Evolutionary conservation across 2,113 vertebrate species (phyloP).

Genomic region (Sylvia atricapilla): DNA sequence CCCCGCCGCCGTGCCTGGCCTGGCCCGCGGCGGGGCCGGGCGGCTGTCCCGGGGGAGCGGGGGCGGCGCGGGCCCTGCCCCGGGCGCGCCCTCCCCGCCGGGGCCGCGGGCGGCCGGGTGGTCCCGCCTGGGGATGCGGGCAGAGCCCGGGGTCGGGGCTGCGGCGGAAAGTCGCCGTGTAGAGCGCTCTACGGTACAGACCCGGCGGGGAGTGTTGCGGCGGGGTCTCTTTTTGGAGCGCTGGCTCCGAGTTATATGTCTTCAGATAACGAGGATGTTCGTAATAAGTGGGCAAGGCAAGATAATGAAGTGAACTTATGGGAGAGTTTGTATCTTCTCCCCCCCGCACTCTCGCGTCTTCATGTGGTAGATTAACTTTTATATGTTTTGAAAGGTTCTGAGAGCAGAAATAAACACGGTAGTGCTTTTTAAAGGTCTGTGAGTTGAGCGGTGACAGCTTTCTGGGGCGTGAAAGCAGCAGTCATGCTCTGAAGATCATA

Average conservation of each 20-base stretch:
- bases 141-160: background rate
- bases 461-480: background rate
- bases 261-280: background rate
- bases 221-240: background rate
- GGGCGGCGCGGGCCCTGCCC: background rate
- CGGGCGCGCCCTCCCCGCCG: background rate
- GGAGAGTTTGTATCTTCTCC: background rate
- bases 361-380: background rate
- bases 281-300: background rate
- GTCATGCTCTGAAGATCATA: rapidly evolving
- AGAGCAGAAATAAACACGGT: background rate
- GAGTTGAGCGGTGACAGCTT: background rate
- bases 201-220: background rate
- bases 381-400: background rate
- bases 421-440: background rate
- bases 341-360: rapidly evolving
- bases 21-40: background rate
- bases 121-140: background rate
- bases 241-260: background rate
- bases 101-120: background rate
- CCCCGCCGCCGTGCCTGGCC: background rate
- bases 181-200: rapidly evolving
- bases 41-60: background rate
- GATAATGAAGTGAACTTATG: background rate
- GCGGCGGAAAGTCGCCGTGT: too few species aligned